Evolutionary conservation across 1,140 invertebrate species (phyloP).

Genomic region (Archivesica marissinica): DNA sequence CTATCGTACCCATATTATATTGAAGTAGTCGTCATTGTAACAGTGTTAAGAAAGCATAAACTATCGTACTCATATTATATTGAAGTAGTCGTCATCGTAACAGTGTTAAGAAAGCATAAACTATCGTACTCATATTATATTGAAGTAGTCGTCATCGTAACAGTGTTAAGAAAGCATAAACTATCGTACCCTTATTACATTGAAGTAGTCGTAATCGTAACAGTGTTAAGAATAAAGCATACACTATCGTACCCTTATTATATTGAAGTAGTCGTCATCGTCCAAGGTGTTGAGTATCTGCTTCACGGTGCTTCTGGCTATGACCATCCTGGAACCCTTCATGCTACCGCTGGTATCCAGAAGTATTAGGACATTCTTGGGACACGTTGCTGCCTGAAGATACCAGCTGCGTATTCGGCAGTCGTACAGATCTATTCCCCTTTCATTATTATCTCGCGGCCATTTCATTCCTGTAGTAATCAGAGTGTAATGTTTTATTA

Average conservation of each 20-base stretch:
- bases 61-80: too few relatives aligned
- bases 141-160: too few relatives aligned
- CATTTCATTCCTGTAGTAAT: conserved; percentile 79
- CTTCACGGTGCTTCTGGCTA: conserved; percentile 95
- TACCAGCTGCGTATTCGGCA: conserved; percentile 86
- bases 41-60: too few relatives aligned
- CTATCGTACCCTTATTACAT: too few relatives aligned
- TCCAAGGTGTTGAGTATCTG: conserved; percentile 97
- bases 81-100: too few relatives aligned
- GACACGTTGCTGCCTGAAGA: conserved; percentile 98
- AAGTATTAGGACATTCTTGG: conserved; percentile 98
- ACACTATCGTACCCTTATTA: conserved; percentile 88
- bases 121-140: too few relatives aligned
- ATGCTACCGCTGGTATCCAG: conserved; percentile 99
- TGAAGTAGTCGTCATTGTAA: too few relatives aligned
- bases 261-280: conserved; percentile 98
- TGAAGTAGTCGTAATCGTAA: too few relatives aligned
- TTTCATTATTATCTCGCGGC: conserved; percentile 73
- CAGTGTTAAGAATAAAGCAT: neutral
- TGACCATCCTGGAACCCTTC: conserved; percentile 96
- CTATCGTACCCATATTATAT: too few relatives aligned
- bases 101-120: too few relatives aligned
- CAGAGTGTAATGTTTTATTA: too few relatives aligned
- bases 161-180: too few relatives aligned
- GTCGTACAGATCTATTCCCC: conserved; percentile 80